phyloP scores from a whole-genome alignment of 1,140 invertebrate species.

The Cheumatopsyche charites region DNA sequence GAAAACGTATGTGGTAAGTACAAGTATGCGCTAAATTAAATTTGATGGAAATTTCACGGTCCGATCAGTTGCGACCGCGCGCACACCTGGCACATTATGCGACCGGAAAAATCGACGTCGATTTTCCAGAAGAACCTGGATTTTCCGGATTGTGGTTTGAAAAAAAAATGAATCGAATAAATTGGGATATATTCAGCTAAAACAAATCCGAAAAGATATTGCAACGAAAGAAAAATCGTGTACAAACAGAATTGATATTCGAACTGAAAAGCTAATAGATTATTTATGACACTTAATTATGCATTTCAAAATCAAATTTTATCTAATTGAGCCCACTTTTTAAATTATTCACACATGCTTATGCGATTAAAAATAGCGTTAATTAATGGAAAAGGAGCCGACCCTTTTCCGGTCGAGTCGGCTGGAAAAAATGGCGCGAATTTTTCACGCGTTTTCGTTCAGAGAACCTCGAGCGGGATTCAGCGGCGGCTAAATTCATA shows the following conservation, averaged over 20 bases:
- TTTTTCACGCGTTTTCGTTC: conserved; percentile 2
- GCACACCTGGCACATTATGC: neutral
- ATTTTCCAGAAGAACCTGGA: conserved; percentile 15
- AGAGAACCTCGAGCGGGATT: neutral
- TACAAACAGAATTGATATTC: too few species aligned
- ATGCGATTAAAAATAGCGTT: neutral
- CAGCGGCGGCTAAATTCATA: conserved; percentile 6
- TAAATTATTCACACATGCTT: too few species aligned
- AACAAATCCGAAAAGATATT: neutral
- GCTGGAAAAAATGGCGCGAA: neutral
- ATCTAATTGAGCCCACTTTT: too few species aligned
- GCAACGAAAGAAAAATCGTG: neutral
- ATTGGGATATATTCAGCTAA: neutral
- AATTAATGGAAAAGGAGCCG: neutral
- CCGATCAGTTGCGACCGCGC: neutral
- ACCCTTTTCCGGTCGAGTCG: conserved; percentile 12
- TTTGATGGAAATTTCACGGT: conserved; percentile 3
- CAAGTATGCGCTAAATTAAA: neutral
- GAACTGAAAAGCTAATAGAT: too few species aligned
- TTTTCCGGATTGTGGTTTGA: neutral
- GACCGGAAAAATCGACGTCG: conserved; percentile 7
- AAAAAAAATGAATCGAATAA: conserved; percentile 10
- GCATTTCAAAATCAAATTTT: too few species aligned
- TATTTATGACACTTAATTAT: too few species aligned
- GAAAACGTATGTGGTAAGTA: too few species aligned